phyloP scores from a whole-genome alignment of 2,888 invertebrate genomes.

The Athalia cordata region DNA sequence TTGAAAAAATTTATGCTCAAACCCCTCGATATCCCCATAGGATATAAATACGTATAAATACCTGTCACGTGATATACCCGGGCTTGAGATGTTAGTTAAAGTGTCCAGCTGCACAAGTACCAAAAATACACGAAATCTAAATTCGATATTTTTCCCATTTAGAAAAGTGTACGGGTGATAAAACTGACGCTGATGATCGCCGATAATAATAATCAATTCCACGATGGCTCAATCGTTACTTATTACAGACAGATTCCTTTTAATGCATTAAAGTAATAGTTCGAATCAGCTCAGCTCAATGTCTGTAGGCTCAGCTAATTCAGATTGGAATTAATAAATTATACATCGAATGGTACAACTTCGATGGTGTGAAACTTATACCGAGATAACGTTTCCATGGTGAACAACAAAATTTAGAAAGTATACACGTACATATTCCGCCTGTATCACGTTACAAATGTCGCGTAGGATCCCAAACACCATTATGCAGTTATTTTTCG shows the following conservation, averaged over 20 bases:
- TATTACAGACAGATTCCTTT: constrained; percentile 13
- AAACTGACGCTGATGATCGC: constrained; percentile 23
- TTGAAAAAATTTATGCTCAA: constrained; percentile 1
- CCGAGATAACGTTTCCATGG: neutral
- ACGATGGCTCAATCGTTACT: constrained; percentile 41
- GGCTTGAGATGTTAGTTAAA: constrained; percentile 12
- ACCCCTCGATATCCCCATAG: too few relatives aligned
- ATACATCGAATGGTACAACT: neutral
- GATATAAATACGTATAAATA: too few relatives aligned
- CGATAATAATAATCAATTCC: constrained; percentile 18
- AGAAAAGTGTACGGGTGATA: constrained; percentile 26
- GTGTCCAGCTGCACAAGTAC: neutral
- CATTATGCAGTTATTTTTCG: too few relatives aligned
- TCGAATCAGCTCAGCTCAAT: neutral
- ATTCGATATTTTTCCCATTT: constrained; percentile 28
- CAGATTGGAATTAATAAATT: constrained; percentile 27
- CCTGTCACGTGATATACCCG: neutral
- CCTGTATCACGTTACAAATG: too few relatives aligned
- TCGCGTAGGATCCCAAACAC: too few relatives aligned
- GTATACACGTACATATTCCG: neutral
- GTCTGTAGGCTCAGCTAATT: neutral
- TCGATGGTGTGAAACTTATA: constrained; percentile 23
- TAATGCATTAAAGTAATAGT: neutral
- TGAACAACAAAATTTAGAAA: constrained; percentile 32
- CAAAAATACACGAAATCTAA: neutral